Conservation (phyloP, 2,888 invertebrate species). For the Drosophila kuntzei region DNA sequence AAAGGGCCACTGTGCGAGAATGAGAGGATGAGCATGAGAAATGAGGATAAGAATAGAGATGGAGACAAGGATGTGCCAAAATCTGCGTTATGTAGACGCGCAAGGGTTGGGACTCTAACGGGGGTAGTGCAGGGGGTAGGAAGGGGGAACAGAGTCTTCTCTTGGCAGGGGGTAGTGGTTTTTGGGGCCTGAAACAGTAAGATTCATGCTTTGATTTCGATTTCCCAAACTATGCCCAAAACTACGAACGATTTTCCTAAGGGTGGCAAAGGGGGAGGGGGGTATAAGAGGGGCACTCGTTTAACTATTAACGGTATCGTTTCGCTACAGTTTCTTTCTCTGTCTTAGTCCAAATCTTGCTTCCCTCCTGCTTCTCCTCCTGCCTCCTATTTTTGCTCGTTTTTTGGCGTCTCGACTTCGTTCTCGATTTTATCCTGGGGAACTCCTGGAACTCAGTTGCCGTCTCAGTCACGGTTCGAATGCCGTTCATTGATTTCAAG, state of each 20-base stretch:
- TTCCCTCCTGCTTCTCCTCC: neutral
- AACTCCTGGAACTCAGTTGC: slow-evolving; percentile 3
- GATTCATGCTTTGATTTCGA: slow-evolving; percentile 44
- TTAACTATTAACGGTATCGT: slow-evolving; percentile 39
- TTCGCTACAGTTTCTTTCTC: slow-evolving; percentile 8
- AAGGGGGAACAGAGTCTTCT: too few species aligned
- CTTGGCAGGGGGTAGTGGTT: neutral
- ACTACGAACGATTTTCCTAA: slow-evolving; percentile 25
- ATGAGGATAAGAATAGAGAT: neutral
- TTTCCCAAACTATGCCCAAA: slow-evolving; percentile 42
- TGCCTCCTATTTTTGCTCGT: neutral
- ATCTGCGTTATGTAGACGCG: slow-evolving; percentile 50
- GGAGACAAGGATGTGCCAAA: slow-evolving; percentile 39
- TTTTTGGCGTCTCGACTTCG: neutral
- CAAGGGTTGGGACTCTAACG: slow-evolving; percentile 30
- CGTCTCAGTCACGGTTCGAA: slow-evolving; percentile 26
- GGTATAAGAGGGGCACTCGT: neutral
- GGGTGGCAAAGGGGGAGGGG: neutral
- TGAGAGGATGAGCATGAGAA: neutral
- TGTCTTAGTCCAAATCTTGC: neutral
- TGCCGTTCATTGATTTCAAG: slow-evolving; percentile 63
- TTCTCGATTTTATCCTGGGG: neutral
- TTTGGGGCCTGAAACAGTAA: slow-evolving; percentile 9
- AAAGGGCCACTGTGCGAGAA: neutral
- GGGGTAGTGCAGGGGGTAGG: neutral